Evolutionary conservation across 2,888 invertebrate genomes (phyloP).

Genomic region (Leucania comma): DNA sequence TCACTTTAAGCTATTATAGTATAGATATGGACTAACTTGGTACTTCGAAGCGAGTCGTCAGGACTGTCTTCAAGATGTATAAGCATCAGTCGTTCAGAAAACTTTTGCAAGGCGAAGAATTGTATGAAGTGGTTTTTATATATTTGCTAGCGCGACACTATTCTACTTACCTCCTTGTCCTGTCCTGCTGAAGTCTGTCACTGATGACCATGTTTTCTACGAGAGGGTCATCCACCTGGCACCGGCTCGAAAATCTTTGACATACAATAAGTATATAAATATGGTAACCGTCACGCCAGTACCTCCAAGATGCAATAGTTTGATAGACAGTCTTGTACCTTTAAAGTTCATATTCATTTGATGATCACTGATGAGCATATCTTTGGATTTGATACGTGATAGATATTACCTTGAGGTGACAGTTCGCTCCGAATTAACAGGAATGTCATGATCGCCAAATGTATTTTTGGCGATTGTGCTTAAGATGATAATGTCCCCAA

Average conservation of each 20-base stretch:
- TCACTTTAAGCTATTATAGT: too few relatives aligned
- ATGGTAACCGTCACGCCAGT: constrained; percentile 10
- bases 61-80: neutral
- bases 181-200: constrained; percentile 76
- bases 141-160: neutral
- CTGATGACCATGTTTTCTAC: constrained; percentile 85
- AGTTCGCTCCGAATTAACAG: neutral
- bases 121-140: neutral
- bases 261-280: constrained; percentile 43
- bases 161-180: constrained; percentile 77
- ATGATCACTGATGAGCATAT: constrained; percentile 3
- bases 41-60: neutral
- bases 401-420: constrained; percentile 22
- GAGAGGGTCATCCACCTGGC: constrained; percentile 86
- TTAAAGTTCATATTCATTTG: neutral
- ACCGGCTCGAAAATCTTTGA: constrained; percentile 85
- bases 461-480: neutral
- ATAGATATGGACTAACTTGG: neutral
- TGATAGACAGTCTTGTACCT: neutral
- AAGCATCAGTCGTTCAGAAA: neutral
- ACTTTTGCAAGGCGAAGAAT: neutral
- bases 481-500: neutral
- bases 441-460: neutral
- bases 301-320: neutral
- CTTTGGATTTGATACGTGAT: neutral